A percentile compares a stretch with the other conserved stretches of the same genome.
Evolutionary conservation across 2,888 invertebrate genomes (phyloP).

Genomic region (Lithophane socia): DNA sequence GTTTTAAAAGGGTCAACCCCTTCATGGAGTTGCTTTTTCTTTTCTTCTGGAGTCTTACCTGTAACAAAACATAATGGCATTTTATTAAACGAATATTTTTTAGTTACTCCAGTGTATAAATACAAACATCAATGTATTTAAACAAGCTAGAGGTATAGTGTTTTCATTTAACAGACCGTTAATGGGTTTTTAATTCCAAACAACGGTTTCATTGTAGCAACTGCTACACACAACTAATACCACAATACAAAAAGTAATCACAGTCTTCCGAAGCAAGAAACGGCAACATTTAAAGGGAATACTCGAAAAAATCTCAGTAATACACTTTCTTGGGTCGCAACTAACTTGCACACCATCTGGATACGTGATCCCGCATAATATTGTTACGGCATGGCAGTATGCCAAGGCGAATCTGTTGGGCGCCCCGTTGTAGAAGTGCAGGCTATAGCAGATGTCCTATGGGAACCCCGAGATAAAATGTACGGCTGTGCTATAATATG

Average conservation of each 20-base stretch:
- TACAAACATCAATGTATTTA: too few relatives aligned
- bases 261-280: slow-evolving; percentile 24
- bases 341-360: slow-evolving; percentile 61
- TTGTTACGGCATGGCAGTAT: slow-evolving; percentile 59
- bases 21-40: neutral
- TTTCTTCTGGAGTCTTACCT: slow-evolving; percentile 33
- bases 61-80: slow-evolving; percentile 33
- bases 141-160: too few relatives aligned
- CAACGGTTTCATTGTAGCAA: slow-evolving; percentile 7
- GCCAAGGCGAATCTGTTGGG: slow-evolving; percentile 52
- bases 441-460: slow-evolving; percentile 41
- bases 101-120: too few relatives aligned
- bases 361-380: slow-evolving; percentile 59
- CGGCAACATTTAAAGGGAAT: slow-evolving; percentile 43
- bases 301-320: slow-evolving; percentile 51
- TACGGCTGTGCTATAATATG: slow-evolving; percentile 14
- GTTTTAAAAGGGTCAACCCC: neutral
- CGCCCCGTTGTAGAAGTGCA: slow-evolving; percentile 41
- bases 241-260: slow-evolving; percentile 30
- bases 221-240: neutral
- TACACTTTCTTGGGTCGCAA: slow-evolving; percentile 47
- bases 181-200: slow-evolving; percentile 24
- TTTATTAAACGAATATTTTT: neutral
- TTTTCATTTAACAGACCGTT: neutral
- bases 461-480: slow-evolving; percentile 30